Base-by-base conservation (phyloP, 2,888 invertebrate species). In the Stenodema calcarata region DNA sequence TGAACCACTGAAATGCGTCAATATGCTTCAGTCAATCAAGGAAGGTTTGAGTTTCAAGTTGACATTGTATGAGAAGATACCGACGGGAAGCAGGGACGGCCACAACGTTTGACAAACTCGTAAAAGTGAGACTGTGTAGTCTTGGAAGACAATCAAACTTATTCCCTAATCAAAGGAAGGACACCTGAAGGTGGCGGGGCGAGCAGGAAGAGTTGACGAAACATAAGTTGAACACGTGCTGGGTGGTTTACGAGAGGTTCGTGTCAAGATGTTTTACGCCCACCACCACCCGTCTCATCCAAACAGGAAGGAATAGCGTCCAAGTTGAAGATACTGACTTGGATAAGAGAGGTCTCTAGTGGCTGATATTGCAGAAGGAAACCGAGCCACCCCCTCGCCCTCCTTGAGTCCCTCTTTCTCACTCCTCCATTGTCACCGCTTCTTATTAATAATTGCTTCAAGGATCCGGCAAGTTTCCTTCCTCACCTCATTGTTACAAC, bases 401-500 rank as follows among this genome's bases (percentile, higher is more conserved):
- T 27, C 73, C 35, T 83, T 75, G 47, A n/a, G 18, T n/a, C 76
- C 50, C 73, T 42, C 75, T 50, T 62, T 28, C 78, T 79, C 79
- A 16, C 78, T 62, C 41, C 86, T n/a, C 86, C 81, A 86, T 86
- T 86, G 86, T 86, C 86, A 81, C 62, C 86, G 50, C 86, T 86
- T 81, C 86, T 86, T 86, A 86, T 81, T 86, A 86, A 86, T 86
- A 86, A 86, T 86, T 86, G 86, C 86, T 86, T 35, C 81, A 70
- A 86, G 81, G 86, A 86, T 86, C 86, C 86, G 86, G 86, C 86
- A 86, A 86, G 81, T 86, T 86, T 86, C 86, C 86, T 86, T 86
- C 86, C 86, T 62, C 86, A 86, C 87, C 85, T 86, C 79, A 86
- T 87, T 86, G 86, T 86, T 87, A 87, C 70, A 81, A 87, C 87